Evolutionary conservation across 1,140 invertebrate genomes (phyloP), one percentile per base, ranked within the genome.

Genomic region (Mercenaria mercenaria): DNA sequence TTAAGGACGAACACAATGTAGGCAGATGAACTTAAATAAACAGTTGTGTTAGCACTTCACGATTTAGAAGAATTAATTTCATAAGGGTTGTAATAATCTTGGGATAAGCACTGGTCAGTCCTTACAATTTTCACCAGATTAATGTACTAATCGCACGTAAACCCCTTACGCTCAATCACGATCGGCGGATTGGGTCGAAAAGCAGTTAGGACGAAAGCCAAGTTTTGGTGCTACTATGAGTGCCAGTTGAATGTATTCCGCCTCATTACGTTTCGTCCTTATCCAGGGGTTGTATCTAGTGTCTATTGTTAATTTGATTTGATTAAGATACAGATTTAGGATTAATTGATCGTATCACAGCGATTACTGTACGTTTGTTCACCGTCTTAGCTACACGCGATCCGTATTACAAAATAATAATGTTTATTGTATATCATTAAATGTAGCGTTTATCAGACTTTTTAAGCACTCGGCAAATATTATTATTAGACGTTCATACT

Each of bases 291-390:
- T 56, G 76, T 50, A 79, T 79, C 76, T 32, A 52, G 43, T 52
- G 47, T 50, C 50, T 79, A 52, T 79, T 79, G 76, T 79, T 79
- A 79, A 79, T 79, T 79, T 79, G 76, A 79, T 79, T 79, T 56
- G 76, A 79, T 79, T 79, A 52, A 79, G 76, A 52, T 52, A 56
- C 4, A 52, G 76, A 79, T 79, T 79, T 23, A 23, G 43, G 76
- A 79, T 79, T 79, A 79, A 79, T 79, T 79, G 76, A 79, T 79
- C 76, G 76, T 79, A 79, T 56, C 76, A 79, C 0, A 56, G 29
- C 32, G 76, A 56, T 79, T 59, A 79, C 2, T 13, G 41, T 26
- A 50, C 3, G 43, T 56, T 79, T 79, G 76, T 50, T 47, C 41
- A 6, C 72, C 8, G 74, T 50, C 74, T 52, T 77, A 77, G 74